Conservation (phyloP, 2,797 vertebrate species). For the Amblyraja radiata region DNA sequence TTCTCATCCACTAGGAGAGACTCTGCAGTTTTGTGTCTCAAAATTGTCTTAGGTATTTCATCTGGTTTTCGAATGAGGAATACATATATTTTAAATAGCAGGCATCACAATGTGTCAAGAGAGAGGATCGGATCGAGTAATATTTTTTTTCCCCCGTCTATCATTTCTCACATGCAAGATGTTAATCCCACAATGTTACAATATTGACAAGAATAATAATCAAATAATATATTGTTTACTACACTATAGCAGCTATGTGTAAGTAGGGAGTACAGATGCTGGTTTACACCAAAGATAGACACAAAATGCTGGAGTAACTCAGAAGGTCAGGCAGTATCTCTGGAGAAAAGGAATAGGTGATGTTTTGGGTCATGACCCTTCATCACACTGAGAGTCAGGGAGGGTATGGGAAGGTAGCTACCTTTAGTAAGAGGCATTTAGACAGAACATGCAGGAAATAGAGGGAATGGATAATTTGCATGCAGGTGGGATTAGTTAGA, state of each 20-base stretch:
- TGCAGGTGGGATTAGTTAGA: too few species aligned
- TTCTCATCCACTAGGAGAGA: background rate
- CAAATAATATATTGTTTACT: background rate
- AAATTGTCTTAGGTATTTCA: background rate
- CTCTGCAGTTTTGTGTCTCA: background rate
- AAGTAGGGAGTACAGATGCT: too few species aligned
- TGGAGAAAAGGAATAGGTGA: too few species aligned
- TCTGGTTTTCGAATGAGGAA: background rate
- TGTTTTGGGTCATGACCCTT: too few species aligned
- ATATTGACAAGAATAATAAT: background rate
- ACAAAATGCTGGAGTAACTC: too few species aligned
- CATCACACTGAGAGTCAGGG: too few species aligned
- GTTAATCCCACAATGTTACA: background rate
- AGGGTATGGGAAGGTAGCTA: too few species aligned
- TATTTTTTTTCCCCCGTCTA: background rate
- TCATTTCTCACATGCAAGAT: background rate
- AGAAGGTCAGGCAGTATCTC: too few species aligned
- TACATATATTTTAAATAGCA: background rate
- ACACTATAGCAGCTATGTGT: background rate
- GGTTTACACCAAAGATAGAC: too few species aligned
- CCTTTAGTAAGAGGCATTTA: too few species aligned
- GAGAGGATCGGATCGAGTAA: background rate
- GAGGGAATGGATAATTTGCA: too few species aligned
- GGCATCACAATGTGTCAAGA: background rate
- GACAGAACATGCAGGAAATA: too few species aligned